These are phyloP conservation scores for Brachionus plicatilis DNA, from an alignment of 1,140 invertebrate genomes.

Conservation along the genomic window DNA sequence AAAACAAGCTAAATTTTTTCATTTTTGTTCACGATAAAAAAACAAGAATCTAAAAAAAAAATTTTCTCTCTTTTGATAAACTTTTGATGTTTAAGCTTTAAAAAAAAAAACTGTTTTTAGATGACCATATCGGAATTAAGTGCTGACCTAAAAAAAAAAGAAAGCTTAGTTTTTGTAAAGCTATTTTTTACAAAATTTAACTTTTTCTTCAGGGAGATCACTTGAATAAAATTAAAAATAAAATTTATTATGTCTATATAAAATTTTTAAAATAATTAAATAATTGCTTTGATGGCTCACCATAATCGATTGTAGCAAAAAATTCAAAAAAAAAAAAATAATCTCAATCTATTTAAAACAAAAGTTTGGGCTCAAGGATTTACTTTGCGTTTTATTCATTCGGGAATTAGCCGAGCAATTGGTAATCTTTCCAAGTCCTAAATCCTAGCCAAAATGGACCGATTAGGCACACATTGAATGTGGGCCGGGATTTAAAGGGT, in stretches of 20 bases:
- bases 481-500: neutral
- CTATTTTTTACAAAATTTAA: neutral
- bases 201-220: neutral
- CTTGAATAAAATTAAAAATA: neutral
- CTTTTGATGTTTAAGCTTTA: neutral
- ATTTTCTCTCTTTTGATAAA: neutral
- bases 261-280: neutral
- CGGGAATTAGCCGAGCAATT: neutral
- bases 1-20: too few relatives aligned
- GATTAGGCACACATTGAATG: neutral
- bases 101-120: neutral
- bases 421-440: neutral
- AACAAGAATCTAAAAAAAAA: neutral
- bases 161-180: too few relatives aligned
- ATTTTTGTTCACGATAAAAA: too few relatives aligned
- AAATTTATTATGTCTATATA: neutral
- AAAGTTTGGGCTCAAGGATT: neutral
- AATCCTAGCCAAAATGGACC: neutral
- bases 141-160: neutral
- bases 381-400: neutral
- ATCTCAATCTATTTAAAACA: too few relatives aligned
- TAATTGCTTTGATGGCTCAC: neutral
- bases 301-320: neutral
- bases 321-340: neutral
- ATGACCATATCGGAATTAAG: neutral